Percentiles rank a stretch among this genome's conserved stretches.
These are phyloP conservation scores for Hylia prasina DNA, from an alignment of 2,113 vertebrate genomes.

Conservation along the genomic window DNA sequence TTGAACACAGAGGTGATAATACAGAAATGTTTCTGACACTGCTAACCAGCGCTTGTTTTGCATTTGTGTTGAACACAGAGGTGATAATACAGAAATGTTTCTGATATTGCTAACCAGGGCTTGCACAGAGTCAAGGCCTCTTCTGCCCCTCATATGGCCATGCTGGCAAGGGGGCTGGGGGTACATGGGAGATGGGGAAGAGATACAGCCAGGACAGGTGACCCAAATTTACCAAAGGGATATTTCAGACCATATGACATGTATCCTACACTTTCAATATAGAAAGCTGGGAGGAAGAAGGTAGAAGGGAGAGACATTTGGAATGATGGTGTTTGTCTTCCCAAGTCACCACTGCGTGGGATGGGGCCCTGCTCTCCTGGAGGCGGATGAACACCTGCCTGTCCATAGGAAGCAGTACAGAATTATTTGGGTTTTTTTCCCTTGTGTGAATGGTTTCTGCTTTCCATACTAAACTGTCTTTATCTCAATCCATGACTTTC, in stretches of 20 bases:
- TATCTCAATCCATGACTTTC: neutral
- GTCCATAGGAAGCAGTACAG: neutral
- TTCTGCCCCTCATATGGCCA: rapidly evolving
- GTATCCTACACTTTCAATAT: neutral
- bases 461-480: neutral
- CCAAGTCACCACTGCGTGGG: neutral
- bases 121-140: neutral
- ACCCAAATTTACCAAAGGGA: neutral
- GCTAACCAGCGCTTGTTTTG: neutral
- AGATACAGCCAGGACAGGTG: neutral
- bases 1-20: neutral
- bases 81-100: neutral
- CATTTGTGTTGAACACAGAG: too few relatives aligned
- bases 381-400: neutral
- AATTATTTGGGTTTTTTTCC: neutral
- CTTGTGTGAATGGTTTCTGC: neutral
- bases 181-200: neutral
- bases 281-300: neutral
- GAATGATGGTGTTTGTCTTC: neutral
- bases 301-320: neutral
- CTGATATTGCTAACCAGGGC: neutral
- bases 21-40: neutral
- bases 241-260: neutral
- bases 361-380: neutral
- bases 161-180: too few relatives aligned